Percentiles rank a stretch among this genome's conserved stretches.
Evolutionary conservation across 1,140 invertebrate genomes (phyloP).

Genomic region (Drosophila navojoa): DNA sequence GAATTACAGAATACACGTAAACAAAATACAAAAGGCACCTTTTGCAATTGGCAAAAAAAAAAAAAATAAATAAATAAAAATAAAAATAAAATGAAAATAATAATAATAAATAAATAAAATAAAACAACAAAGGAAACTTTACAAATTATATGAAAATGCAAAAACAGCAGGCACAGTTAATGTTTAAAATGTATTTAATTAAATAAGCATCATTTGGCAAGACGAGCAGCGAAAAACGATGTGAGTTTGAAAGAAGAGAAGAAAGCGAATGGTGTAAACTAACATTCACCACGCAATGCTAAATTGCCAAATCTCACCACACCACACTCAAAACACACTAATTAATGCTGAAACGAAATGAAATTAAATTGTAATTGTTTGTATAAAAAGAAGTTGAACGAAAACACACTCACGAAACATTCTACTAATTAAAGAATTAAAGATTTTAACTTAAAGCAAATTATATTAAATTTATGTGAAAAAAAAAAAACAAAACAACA

Average conservation of each 20-base stretch:
- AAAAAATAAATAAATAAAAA: constrained; percentile 18
- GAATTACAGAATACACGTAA: constrained; percentile 10
- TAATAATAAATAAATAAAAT: neutral
- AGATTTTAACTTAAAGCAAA: constrained; percentile 59
- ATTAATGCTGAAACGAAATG: constrained; percentile 24
- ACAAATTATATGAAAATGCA: constrained; percentile 14
- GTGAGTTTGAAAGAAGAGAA: too few species aligned
- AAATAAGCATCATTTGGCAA: constrained; percentile 13
- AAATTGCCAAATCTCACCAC: constrained; percentile 4
- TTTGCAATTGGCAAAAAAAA: constrained; percentile 23
- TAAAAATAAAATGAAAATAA: constrained; percentile 11
- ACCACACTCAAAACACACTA: constrained; percentile 27
- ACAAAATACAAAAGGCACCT: constrained; percentile 3
- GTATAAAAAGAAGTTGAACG: constrained; percentile 43
- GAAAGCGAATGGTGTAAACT: neutral
- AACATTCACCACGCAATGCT: constrained; percentile 2
- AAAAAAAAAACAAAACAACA: neutral
- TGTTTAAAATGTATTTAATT: constrained; percentile 31
- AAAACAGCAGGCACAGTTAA: constrained; percentile 37
- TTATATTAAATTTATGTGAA: constrained; percentile 41
- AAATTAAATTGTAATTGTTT: constrained; percentile 51
- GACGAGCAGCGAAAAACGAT: neutral
- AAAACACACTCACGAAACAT: constrained; percentile 54
- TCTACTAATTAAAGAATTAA: constrained; percentile 58
- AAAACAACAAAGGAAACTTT: constrained; percentile 16